Percentiles rank a stretch among this genome's conserved stretches.
Conservation (phyloP, 2,113 vertebrate species). For the Athene noctua region DNA sequence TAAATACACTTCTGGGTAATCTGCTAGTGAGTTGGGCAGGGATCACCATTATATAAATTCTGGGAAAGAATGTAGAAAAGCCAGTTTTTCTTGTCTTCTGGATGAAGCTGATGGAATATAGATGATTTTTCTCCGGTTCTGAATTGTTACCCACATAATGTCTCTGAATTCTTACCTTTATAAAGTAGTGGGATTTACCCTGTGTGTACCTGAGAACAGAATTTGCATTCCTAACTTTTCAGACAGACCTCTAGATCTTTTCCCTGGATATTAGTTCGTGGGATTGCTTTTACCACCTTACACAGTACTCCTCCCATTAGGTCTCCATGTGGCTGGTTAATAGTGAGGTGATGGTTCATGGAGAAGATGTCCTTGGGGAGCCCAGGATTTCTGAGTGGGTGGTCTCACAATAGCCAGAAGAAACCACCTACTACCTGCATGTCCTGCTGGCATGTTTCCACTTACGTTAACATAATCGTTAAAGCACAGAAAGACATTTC, state of each 20-base stretch:
- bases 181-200: background rate
- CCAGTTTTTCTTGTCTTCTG: background rate
- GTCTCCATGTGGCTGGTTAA: background rate
- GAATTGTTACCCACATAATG: background rate
- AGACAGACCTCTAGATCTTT: background rate
- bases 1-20: background rate
- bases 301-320: background rate
- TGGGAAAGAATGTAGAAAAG: background rate
- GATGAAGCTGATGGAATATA: background rate
- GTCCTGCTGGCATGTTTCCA: background rate
- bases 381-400: background rate
- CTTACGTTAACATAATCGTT: fast-evolving
- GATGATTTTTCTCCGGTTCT: background rate
- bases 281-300: background rate
- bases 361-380: background rate
- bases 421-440: background rate
- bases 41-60: background rate
- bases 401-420: background rate
- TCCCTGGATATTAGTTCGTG: background rate
- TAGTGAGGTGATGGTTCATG: background rate
- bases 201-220: background rate
- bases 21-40: background rate
- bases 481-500: background rate
- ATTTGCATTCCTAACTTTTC: background rate
- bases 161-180: background rate